Conservation (phyloP, 2,888 invertebrate species). For the Chalcosyrphus nemorum region DNA sequence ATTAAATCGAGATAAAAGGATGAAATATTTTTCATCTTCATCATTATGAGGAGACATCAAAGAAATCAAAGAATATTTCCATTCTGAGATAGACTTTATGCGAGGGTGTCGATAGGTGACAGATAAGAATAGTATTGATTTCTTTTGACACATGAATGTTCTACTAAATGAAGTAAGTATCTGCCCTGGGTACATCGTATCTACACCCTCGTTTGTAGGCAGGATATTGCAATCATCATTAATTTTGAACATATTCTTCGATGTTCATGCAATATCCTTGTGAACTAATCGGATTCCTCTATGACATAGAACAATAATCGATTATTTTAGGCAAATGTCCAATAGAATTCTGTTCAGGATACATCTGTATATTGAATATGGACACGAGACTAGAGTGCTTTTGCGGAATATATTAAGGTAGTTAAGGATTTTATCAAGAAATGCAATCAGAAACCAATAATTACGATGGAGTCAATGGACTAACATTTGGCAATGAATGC, state of each 20-base stretch:
- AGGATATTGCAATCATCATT: background rate
- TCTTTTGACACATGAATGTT: no score
- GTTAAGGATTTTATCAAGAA: constrained; percentile 5
- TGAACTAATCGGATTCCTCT: background rate
- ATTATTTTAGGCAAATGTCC: background rate
- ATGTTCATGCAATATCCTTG: background rate
- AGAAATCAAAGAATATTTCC: background rate
- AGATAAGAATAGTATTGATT: no score
- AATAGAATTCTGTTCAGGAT: background rate
- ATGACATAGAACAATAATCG: background rate
- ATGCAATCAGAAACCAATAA: constrained; percentile 15
- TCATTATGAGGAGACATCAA: background rate
- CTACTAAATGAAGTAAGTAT: no score
- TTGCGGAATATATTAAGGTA: background rate
- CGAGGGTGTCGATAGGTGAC: no score
- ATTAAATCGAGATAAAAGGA: constrained; percentile 13
- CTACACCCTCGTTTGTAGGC: background rate
- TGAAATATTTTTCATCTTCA: background rate
- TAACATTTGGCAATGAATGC: background rate
- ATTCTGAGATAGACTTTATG: no score
- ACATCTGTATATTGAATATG: background rate
- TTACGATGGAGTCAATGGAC: background rate
- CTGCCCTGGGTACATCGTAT: no score
- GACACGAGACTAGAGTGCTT: background rate
- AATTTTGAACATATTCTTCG: background rate